Percentiles rank a stretch among this genome's conserved stretches.
Conservation (phyloP, 1,140 invertebrate species). For the Hesperophylax magnus region DNA sequence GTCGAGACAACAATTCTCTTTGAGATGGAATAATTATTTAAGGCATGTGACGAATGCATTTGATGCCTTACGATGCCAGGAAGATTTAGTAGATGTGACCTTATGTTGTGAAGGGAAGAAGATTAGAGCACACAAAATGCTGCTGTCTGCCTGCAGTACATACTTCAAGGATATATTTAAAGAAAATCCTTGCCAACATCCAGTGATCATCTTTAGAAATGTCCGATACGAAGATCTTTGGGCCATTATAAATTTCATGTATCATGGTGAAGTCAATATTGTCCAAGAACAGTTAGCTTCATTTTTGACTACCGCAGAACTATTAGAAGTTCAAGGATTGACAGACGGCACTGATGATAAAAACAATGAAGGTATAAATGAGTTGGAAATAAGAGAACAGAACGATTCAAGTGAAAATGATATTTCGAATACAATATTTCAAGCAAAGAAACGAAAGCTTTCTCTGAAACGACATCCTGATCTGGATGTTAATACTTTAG, state of each 20-base stretch:
- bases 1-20: slow-evolving; percentile 36
- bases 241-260: slow-evolving; percentile 89
- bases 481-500: slow-evolving; percentile 20
- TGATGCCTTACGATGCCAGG: slow-evolving; percentile 40
- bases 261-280: slow-evolving; percentile 91
- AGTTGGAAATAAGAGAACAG: slow-evolving; percentile 53
- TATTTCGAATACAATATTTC: neutral
- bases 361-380: slow-evolving; percentile 59
- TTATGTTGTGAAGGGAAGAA: slow-evolving; percentile 86
- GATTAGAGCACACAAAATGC: slow-evolving; percentile 87
- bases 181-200: slow-evolving; percentile 88
- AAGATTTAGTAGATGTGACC: slow-evolving; percentile 79
- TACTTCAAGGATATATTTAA: slow-evolving; percentile 89
- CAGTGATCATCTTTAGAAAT: slow-evolving; percentile 89
- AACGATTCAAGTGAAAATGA: slow-evolving; percentile 1
- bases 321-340: slow-evolving; percentile 89
- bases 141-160: slow-evolving; percentile 86
- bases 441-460: slow-evolving; percentile 47
- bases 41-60: slow-evolving; percentile 62
- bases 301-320: slow-evolving; percentile 89
- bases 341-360: slow-evolving; percentile 70
- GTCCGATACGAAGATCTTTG: slow-evolving; percentile 86
- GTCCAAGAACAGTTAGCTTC: slow-evolving; percentile 89
- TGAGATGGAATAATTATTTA: slow-evolving; percentile 69
- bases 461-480: slow-evolving; percentile 21